phyloP scores from a whole-genome alignment of 1,140 invertebrate genomes.

The Neodiprion lecontei region DNA sequence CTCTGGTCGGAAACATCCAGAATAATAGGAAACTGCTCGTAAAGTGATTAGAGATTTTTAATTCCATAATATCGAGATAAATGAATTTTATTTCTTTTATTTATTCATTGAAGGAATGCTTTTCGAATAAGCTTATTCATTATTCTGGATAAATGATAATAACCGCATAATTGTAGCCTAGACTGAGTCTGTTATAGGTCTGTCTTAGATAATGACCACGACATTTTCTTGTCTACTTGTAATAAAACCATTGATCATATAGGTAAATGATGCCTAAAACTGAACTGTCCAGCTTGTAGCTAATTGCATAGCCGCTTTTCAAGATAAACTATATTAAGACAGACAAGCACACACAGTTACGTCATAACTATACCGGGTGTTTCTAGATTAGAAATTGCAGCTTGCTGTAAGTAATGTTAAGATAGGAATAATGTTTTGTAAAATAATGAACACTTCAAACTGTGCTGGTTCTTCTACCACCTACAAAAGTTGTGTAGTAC shows the following conservation, averaged over 20 bases:
- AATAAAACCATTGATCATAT: background rate
- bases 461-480: conserved; percentile 33
- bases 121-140: conserved; percentile 43
- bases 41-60: conserved; percentile 11
- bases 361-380: conserved; percentile 61
- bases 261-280: background rate
- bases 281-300: background rate
- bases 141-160: conserved; percentile 59
- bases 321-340: conserved; percentile 37
- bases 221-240: background rate
- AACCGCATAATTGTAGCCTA: conserved; percentile 47
- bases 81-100: background rate
- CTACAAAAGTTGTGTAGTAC: conserved; percentile 15
- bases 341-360: conserved; percentile 62
- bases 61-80: background rate
- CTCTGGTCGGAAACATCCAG: conserved; percentile 48
- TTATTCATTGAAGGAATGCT: conserved; percentile 19
- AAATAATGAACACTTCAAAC: conserved; percentile 22
- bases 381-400: conserved; percentile 34
- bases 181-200: conserved; percentile 62
- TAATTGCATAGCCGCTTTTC: too few relatives aligned
- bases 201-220: conserved; percentile 53
- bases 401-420: conserved; percentile 22
- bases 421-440: conserved; percentile 15
- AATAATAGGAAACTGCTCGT: conserved; percentile 49